Conservation (phyloP, 2,888 invertebrate species). For the Anaspis maculata region DNA sequence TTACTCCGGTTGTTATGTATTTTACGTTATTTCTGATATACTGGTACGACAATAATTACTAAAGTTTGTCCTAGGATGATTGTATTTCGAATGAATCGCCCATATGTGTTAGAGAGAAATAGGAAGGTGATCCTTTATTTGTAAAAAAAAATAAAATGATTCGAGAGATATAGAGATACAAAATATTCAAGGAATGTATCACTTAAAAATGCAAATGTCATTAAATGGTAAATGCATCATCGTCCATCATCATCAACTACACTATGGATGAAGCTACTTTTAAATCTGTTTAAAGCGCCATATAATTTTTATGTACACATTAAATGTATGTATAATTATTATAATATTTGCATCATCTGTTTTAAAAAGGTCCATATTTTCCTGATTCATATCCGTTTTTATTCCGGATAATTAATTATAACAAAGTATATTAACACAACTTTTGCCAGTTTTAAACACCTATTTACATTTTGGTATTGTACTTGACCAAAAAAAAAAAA, state of each 20-base stretch:
- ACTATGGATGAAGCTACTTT: conserved; percentile 33
- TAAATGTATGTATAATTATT: conserved; percentile 23
- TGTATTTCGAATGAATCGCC: conserved; percentile 18
- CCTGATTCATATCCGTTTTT: conserved; percentile 28
- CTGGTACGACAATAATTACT: conserved; percentile 20
- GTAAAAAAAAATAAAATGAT: not conserved
- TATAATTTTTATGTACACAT: conserved; percentile 35
- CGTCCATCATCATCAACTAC: conserved; percentile 23
- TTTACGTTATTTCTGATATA: conserved; percentile 21
- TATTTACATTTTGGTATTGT: conserved; percentile 11
- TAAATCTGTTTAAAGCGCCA: conserved; percentile 30
- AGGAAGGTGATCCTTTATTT: no score
- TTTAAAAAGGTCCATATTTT: conserved; percentile 25
- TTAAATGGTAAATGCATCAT: conserved; percentile 17
- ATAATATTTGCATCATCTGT: conserved; percentile 23
- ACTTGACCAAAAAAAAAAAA: conserved; percentile 14
- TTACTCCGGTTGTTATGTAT: conserved; percentile 14
- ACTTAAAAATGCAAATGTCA: conserved; percentile 27
- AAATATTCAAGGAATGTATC: conserved; percentile 30
- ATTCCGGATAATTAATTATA: conserved; percentile 15
- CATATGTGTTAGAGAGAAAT: conserved; percentile 8
- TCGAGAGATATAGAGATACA: conserved; percentile 9
- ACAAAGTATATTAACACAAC: conserved; percentile 13
- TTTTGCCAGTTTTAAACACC: no score
- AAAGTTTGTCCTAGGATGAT: conserved; percentile 25